phyloP scores from a whole-genome alignment of 2,113 vertebrate species.

The Xyrauchen texanus region DNA sequence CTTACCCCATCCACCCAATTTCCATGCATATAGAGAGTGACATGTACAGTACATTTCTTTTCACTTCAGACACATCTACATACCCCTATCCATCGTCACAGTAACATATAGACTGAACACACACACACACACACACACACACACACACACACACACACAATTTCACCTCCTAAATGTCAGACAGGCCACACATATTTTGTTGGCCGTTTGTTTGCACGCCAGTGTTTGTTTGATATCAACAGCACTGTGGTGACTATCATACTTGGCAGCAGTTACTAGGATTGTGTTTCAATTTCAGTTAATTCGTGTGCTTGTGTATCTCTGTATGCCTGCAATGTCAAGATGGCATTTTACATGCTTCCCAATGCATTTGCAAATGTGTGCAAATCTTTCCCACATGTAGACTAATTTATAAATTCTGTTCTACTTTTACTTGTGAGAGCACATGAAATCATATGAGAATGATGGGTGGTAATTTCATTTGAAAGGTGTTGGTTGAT shows the following conservation, averaged over 20 bases:
- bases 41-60: background rate
- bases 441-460: background rate
- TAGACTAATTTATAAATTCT: background rate
- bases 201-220: slow-evolving; percentile 46
- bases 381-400: background rate
- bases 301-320: slow-evolving; percentile 4
- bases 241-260: slow-evolving; percentile 26
- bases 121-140: background rate
- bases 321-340: slow-evolving; percentile 38
- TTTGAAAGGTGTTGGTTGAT: slow-evolving; percentile 47
- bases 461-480: slow-evolving; percentile 28
- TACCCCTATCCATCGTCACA: background rate
- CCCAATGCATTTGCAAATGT: slow-evolving; percentile 1
- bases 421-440: background rate
- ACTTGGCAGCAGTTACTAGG: slow-evolving; percentile 1
- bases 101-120: background rate
- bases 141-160: background rate
- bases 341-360: slow-evolving; percentile 35
- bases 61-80: background rate
- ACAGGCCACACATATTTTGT: background rate
- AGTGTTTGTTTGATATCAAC: slow-evolving; percentile 29
- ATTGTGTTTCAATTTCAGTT: slow-evolving; percentile 22
- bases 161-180: background rate
- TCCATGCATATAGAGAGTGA: background rate
- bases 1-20: background rate